phyloP scores from a whole-genome alignment of 2,888 invertebrate species.

The Lucinisca nassula region DNA sequence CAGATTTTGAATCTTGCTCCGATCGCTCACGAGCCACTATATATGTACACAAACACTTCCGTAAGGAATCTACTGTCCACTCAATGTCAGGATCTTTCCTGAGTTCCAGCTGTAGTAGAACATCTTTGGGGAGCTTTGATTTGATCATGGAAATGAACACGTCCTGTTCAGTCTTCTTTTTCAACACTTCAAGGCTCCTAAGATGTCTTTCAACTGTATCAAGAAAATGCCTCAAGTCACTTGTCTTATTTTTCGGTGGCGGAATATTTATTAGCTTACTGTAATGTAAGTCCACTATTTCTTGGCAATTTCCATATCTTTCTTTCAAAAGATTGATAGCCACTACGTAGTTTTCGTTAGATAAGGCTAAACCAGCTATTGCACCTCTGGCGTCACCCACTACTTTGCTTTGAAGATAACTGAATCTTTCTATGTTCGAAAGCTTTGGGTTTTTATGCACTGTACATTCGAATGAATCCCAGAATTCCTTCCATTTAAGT shows the following conservation, averaged over 20 bases:
- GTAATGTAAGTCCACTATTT: background rate
- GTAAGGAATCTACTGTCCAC: background rate
- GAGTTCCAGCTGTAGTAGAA: background rate
- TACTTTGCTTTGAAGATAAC: too few species aligned
- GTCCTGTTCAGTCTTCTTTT: slow-evolving; percentile 14
- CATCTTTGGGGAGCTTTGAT: slow-evolving; percentile 3
- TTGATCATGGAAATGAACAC: slow-evolving; percentile 17
- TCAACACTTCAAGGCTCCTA: slow-evolving; percentile 17
- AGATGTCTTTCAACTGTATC: slow-evolving; percentile 34
- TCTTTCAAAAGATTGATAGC: background rate
- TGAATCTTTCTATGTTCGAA: background rate
- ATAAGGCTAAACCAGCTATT: background rate
- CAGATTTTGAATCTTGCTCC: too few species aligned
- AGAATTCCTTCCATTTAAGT: slow-evolving; percentile 1
- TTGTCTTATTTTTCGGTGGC: background rate
- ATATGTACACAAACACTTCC: background rate
- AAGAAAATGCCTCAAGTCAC: background rate
- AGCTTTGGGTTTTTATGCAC: background rate
- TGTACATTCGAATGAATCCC: slow-evolving; percentile 2
- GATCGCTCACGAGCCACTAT: too few species aligned
- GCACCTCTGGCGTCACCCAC: background rate
- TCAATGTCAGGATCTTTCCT: background rate
- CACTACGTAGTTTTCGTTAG: background rate
- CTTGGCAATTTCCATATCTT: background rate
- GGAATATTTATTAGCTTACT: background rate